phyloP scores from a whole-genome alignment of 2,797 vertebrate species.

The Sebastes melanostomus region DNA sequence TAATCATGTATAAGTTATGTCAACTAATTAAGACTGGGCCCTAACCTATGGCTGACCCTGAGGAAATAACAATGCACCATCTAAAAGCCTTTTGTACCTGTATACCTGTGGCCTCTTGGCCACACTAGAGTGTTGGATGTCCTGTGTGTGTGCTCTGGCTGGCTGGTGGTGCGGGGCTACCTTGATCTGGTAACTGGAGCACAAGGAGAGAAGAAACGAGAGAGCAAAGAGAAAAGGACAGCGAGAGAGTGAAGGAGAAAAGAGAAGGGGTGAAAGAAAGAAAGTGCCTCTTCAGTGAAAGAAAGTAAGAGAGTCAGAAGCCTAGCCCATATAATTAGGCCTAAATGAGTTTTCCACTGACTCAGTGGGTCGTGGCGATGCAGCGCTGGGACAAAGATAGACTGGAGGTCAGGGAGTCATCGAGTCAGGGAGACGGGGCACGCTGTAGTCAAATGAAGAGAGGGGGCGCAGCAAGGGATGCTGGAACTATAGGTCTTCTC shows the following conservation, averaged over 20 bases:
- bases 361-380: slow-evolving; percentile 67
- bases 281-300: slow-evolving; percentile 66
- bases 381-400: slow-evolving; percentile 65
- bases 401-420: slow-evolving; percentile 74
- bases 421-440: slow-evolving; percentile 29
- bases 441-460: slow-evolving; percentile 42
- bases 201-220: slow-evolving; percentile 74
- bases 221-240: slow-evolving; percentile 72
- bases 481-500: neutral
- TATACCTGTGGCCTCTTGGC: slow-evolving; percentile 71
- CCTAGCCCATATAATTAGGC: slow-evolving; percentile 85
- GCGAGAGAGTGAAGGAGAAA: slow-evolving; percentile 62
- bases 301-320: slow-evolving; percentile 69
- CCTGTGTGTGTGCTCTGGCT: slow-evolving; percentile 71
- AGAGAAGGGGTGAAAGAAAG: slow-evolving; percentile 75
- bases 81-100: slow-evolving; percentile 83
- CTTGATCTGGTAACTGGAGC: slow-evolving; percentile 87
- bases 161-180: slow-evolving; percentile 63
- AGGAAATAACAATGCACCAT: slow-evolving; percentile 83
- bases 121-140: slow-evolving; percentile 90
- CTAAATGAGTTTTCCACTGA: slow-evolving; percentile 93
- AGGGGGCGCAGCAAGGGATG: neutral
- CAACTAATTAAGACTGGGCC: slow-evolving; percentile 90
- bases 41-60: slow-evolving; percentile 84
- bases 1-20: slow-evolving; percentile 90